Evolutionary conservation across 2,113 vertebrate species (phyloP), one percentile per base, ranked within the genome.

Genomic region (Aplodontia rufa): DNA sequence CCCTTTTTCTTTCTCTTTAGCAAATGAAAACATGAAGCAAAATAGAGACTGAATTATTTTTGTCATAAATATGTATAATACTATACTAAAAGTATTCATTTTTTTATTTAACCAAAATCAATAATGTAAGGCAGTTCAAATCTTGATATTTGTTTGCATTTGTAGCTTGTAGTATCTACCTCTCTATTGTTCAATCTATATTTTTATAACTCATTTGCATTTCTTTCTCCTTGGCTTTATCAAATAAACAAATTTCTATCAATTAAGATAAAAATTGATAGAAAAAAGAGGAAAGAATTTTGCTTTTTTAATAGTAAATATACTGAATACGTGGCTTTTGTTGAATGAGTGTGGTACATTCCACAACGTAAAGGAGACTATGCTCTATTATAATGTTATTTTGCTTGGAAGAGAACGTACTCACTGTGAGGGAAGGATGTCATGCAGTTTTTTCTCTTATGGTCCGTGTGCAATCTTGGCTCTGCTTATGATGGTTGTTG

Each of bases 21-120:
- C 60, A 94, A 93, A 26, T 11, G 16, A 75, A 55, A 37, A 80
- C 58, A 72, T 78, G 58, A 20, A 45, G 11, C 32, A 42, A 90
- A 81, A 60, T 47, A 3, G n/a, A 87, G 42, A 49, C 28, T 92
- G 35, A 92, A 87, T 37, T 87, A 72, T 86, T 20, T 51, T 11
- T 76, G 40, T 76, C 32, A 51, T 89, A 90, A 90, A 62, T 81
- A 40, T 58, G 35, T 51, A 12, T 76, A 76, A 90, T 53, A 47
- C 17, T 83, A 14, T 55, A 84, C 13, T 80, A 86, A 95, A 90
- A 60, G n/a, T 58, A 55, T 64, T 81, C 12, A 42, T 74, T 90
- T 42, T 91, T 87, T 14, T 8, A 60, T 58, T 81, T 87, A 76
- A 80, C 40, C n/a, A 64, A 95, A 95, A 74, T 85, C 20, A 35